A percentile compares a stretch with the other conserved stretches of the same genome.
Conservation (phyloP, 64 coral and sea anemone genomes). For the Acropora yongei region DNA sequence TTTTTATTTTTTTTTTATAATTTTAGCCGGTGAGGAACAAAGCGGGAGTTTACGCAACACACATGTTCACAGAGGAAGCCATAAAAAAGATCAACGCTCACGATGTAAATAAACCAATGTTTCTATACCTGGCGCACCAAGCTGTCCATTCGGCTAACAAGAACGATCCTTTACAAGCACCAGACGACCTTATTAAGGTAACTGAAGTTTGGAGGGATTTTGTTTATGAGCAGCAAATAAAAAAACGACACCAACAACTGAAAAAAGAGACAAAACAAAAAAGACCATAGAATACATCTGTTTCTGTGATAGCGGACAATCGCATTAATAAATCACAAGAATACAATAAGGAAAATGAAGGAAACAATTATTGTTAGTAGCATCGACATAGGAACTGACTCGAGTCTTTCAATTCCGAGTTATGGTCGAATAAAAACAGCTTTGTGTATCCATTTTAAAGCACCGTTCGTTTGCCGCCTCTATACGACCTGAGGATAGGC, state of each 20-base stretch:
- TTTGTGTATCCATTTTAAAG: no score
- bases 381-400: no score
- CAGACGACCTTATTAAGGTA: constrained; percentile 74
- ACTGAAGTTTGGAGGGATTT: not conserved
- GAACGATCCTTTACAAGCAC: constrained; percentile 84
- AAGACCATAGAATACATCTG: no score
- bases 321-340: no score
- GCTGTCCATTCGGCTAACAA: constrained; percentile 87
- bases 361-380: no score
- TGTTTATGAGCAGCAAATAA: not conserved
- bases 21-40: constrained; percentile 60
- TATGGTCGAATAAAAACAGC: no score
- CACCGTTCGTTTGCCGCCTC: no score
- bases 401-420: no score
- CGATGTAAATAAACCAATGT: constrained; percentile 70
- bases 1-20: not conserved
- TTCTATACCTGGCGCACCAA: constrained; percentile 87
- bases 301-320: no score
- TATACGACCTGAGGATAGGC: not conserved
- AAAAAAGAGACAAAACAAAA: no score
- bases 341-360: no score
- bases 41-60: constrained; percentile 69
- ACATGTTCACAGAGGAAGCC: constrained; percentile 79
- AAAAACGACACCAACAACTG: no score
- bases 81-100: constrained; percentile 84